Evolutionary conservation across 2,797 vertebrate genomes (phyloP), one percentile per base, ranked within the genome.

Genomic region (Sebastes wilsoni): DNA sequence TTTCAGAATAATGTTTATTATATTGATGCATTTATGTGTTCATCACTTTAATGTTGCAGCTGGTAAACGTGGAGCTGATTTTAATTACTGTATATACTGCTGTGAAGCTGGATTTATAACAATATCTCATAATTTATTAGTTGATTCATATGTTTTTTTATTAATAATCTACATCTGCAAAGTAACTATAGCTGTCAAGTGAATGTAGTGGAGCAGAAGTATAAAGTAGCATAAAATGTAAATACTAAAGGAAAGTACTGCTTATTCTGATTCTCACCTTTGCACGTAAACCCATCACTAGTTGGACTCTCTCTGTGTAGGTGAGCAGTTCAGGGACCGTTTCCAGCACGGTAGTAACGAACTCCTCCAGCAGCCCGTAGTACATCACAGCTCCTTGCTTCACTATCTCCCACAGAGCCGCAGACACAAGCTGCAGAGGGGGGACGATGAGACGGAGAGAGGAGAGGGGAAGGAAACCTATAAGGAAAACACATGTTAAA

Each of bases 351-450:
- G 83, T 79, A 72, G 38, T 22, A 13, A 90, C 34, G 38, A 92
- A 88, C 65, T 90, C 83, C 73, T 87, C 84, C 81, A 87, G 78
- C 67, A 88, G 72, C 12, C 75, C 82, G 14, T 85, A 84, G 70
- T 88, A 69, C 81, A 69, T 60, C 66, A 84, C 84, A 13, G 83
- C 78, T 55, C 84, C 79, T 76, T 85, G 83, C 76, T 72, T 74
- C 66, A 91, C 65, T 28, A 84, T 78, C 46, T 79, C 78, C 85
- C 77, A 85, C 86, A 89, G 75, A 65, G 84, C 84, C 13, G 88
- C 87, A 27, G 81, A 87, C 76, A 85, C 62, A 0, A 88, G 82
- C 83, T 86, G 88, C 82, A 88, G 72, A 12, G 87, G 90, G 20
- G 86, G 80, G 27, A 86, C 86, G 65, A 88, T 23, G 2, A 89